These are phyloP conservation scores for Staurois parvus DNA, from an alignment of 2,797 vertebrate species.

Conservation along the genomic window DNA sequence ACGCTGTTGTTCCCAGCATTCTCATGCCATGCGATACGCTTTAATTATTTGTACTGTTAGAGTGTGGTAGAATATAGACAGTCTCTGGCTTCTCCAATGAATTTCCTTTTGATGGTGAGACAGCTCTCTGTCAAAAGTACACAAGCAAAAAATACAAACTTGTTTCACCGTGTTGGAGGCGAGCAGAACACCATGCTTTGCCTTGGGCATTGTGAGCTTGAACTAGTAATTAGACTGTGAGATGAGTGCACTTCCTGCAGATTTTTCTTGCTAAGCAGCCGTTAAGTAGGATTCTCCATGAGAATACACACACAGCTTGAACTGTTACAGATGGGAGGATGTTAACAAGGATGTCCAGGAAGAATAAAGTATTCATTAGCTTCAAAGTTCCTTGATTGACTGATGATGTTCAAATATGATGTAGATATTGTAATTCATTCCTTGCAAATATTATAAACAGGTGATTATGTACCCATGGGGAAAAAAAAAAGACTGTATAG, in stretches of 20 bases:
- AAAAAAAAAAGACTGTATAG: too few species aligned
- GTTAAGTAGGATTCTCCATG: not conserved
- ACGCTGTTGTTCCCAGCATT: not conserved
- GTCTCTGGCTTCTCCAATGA: slow-evolving; percentile 12
- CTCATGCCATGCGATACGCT: not conserved
- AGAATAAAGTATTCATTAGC: not conserved
- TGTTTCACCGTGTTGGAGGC: slow-evolving; percentile 8
- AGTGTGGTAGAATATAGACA: slow-evolving; percentile 4
- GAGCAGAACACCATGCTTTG: not conserved
- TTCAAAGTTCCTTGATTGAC: not conserved
- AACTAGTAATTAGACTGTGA: slow-evolving; percentile 53
- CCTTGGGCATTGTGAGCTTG: slow-evolving; percentile 27
- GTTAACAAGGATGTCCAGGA: not conserved
- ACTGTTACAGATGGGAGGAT: not conserved
- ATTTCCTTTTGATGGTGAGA: slow-evolving; percentile 12
- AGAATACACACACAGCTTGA: slow-evolving; percentile 27
- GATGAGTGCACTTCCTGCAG: slow-evolving; percentile 14
- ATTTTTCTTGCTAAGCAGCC: not conserved
- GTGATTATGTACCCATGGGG: too few species aligned
- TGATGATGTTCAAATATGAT: not conserved
- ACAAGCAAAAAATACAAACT: slow-evolving; percentile 23
- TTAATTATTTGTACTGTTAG: slow-evolving; percentile 22
- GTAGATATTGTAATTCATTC: not conserved
- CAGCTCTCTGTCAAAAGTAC: slow-evolving; percentile 20
- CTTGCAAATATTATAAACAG: not conserved